phyloP scores from a whole-genome alignment of 2,888 invertebrate genomes.

The Pseudoips prasinana region DNA sequence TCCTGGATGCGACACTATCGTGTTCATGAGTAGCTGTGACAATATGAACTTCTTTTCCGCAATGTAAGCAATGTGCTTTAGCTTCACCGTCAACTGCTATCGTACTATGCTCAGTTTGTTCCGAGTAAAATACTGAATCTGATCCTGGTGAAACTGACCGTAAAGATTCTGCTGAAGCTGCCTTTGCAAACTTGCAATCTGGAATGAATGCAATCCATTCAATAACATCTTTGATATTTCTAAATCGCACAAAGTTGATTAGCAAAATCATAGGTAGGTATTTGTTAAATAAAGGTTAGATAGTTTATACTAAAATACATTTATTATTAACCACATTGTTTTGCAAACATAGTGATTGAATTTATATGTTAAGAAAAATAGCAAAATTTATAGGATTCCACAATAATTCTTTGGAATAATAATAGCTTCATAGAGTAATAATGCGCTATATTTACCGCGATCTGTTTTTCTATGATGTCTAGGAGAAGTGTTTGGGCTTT shows the following conservation, averaged over 20 bases:
- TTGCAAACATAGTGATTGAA: no score
- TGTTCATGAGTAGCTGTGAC: slow-evolving; percentile 76
- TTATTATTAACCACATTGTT: no score
- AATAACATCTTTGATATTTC: neutral
- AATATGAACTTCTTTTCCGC: slow-evolving; percentile 90
- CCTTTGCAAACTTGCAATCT: slow-evolving; percentile 84
- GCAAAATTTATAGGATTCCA: no score
- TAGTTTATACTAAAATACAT: no score
- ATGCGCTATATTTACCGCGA: slow-evolving; percentile 55
- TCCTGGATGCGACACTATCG: slow-evolving; percentile 65
- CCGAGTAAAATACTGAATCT: slow-evolving; percentile 94
- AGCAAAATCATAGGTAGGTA: no score
- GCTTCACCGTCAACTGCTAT: slow-evolving; percentile 80
- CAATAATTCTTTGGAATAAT: no score
- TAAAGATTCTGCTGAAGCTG: slow-evolving; percentile 92
- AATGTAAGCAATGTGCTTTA: slow-evolving; percentile 89
- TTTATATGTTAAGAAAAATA: no score
- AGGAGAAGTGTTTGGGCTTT: slow-evolving; percentile 78
- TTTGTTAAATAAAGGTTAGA: no score
- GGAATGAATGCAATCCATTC: slow-evolving; percentile 17
- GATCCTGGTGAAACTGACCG: slow-evolving; percentile 95
- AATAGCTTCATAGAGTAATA: no score
- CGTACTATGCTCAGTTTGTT: slow-evolving; percentile 83
- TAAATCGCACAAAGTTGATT: neutral
- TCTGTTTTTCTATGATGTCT: slow-evolving; percentile 73